Conservation (phyloP, 2,797 vertebrate genomes). For the Sorex maritimensis region DNA sequence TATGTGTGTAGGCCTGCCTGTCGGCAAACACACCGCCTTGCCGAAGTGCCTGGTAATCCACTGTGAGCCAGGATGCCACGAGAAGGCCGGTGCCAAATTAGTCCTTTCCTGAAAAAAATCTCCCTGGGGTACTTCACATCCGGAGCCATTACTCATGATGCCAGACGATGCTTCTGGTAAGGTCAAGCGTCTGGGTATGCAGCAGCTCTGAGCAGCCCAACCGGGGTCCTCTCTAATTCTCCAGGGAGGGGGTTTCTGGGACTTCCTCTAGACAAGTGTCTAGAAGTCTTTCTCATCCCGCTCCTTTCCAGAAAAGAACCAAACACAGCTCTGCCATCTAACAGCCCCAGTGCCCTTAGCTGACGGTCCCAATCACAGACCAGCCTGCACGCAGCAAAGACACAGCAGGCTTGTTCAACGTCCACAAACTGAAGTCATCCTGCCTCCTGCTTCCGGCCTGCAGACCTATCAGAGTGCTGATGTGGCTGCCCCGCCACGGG, state of each 20-base stretch:
- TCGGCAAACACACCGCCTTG: conserved; percentile 72
- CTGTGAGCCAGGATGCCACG: conserved; percentile 26
- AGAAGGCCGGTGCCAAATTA: conserved; percentile 67
- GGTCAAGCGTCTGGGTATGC: conserved; percentile 25
- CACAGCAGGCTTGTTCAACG: not conserved
- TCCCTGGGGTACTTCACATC: conserved; percentile 45
- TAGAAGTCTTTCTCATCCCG: not conserved
- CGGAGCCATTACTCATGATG: conserved; percentile 60
- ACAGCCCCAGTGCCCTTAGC: not conserved
- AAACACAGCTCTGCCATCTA: not conserved
- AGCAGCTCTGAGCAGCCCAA: not conserved
- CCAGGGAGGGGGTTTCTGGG: not conserved
- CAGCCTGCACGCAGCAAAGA: not conserved
- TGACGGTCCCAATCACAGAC: not conserved
- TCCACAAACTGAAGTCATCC: not conserved
- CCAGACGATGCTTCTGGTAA: conserved; percentile 51
- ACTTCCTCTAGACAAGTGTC: not conserved
- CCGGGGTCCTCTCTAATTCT: not conserved
- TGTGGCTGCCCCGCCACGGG: not conserved
- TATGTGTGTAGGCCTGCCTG: conserved; percentile 54
- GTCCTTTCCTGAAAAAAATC: conserved; percentile 34
- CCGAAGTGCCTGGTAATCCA: conserved; percentile 41
- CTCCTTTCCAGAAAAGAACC: not conserved
- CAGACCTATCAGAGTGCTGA: not conserved
- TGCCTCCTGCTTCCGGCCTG: not conserved